These are phyloP conservation scores for Salarias fasciatus DNA, from an alignment of 2,797 vertebrate genomes.

Conservation along the genomic window DNA sequence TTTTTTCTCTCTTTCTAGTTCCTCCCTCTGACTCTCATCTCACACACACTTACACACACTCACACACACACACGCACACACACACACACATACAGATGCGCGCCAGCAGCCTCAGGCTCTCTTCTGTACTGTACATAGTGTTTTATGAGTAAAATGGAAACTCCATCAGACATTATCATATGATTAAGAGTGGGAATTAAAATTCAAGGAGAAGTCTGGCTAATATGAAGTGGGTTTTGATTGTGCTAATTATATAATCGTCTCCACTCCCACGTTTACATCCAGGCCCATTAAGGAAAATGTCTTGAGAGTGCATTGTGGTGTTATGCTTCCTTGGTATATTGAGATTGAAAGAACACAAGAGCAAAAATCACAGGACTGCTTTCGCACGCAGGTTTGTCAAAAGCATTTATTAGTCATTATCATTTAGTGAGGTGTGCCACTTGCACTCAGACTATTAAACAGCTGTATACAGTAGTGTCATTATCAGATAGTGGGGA, in stretches of 20 bases:
- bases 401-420: constrained; percentile 58
- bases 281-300: constrained; percentile 43
- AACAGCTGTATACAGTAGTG: constrained; percentile 35
- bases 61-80: not conserved
- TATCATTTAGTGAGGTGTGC: constrained; percentile 34
- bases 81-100: not conserved
- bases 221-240: constrained; percentile 67
- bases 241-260: constrained; percentile 68
- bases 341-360: constrained; percentile 29
- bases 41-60: not conserved
- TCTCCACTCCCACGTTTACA: constrained; percentile 45
- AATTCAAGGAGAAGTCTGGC: constrained; percentile 53
- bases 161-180: constrained; percentile 60
- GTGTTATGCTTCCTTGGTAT: constrained; percentile 17
- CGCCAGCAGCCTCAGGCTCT: constrained; percentile 10
- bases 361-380: constrained; percentile 35
- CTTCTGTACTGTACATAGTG: constrained; percentile 29
- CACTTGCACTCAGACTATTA: constrained; percentile 47
- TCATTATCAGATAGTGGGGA: constrained; percentile 55
- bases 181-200: constrained; percentile 63
- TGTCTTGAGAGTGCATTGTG: constrained; percentile 29
- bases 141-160: constrained; percentile 62
- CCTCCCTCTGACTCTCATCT: not conserved
- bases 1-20: constrained; percentile 3
- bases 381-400: constrained; percentile 47